Base-by-base conservation (phyloP, 64 coral and sea anemone species). In the Montipora cactus region DNA sequence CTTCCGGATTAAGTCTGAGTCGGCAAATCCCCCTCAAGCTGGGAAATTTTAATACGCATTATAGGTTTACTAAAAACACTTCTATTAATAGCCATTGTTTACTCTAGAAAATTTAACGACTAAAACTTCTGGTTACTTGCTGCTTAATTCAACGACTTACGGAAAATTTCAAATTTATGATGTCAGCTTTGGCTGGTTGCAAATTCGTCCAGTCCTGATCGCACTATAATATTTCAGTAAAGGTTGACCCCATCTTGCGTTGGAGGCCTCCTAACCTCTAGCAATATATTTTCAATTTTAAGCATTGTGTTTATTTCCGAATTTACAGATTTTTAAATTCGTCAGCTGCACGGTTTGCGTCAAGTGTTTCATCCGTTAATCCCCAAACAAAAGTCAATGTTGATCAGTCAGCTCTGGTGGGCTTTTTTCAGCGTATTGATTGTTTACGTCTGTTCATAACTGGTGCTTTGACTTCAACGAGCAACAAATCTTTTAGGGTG, bases 1-100 rank as follows among this genome's bases (percentile, higher is more conserved):
- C 46, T 78, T 78, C 76, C 76, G 46, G 76, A 78, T 78, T 78
- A 78, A 78, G 76, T 78, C 47, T 78, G 45, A 78, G 76, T 78
- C 76, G 45, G 44, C 3, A 78, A 78, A 78, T 78, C 76, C 47
- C 46, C 46, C 76, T 78, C 49, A 78, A 49, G 44, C 47, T 49
- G 4, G 18, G 16, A 78, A 46, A 78, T 78, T 78, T n/a, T 78
- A 49, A 49, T 19, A 7, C 44, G 8, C 46, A 12, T 49, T 49
- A 16, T 47, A 78, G 15, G 15, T 19, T 12, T 48, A 18, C 47
- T 49, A 22, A 49, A 19, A 49, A 78, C 46, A 50, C 12, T 14
- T 78, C 3, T 64, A 64, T 12, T 12, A 57, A 57, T 57, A 57
- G 53, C 8, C 12, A 14, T 5, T 68, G 8, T 46, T 37, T 9